These are phyloP conservation scores for Takifugu bimaculatus DNA, from an alignment of 2,113 vertebrate species.

Conservation along the genomic window DNA sequence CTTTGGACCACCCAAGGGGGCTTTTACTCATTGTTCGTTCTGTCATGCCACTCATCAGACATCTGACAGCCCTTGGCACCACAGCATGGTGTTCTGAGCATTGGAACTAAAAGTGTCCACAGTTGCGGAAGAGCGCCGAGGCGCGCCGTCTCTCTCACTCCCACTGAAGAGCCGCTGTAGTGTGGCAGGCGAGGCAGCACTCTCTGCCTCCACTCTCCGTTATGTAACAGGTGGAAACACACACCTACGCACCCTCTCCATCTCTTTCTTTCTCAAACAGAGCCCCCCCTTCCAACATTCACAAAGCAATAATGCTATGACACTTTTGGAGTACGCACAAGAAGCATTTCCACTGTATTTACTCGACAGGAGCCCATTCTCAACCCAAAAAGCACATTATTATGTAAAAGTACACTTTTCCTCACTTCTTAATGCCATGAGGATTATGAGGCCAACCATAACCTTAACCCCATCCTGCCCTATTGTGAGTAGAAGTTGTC, in stretches of 20 bases:
- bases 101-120: conserved; percentile 6
- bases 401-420: no score
- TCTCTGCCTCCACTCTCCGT: conserved; percentile 58
- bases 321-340: conserved; percentile 2
- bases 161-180: conserved; percentile 48
- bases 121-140: conserved; percentile 28
- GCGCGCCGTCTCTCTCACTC: conserved; percentile 52
- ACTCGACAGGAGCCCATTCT: conserved; percentile 15
- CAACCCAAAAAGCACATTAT: neutral
- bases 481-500: no score
- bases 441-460: no score
- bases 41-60: conserved; percentile 17
- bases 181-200: conserved; percentile 54
- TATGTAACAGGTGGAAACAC: conserved; percentile 70
- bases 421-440: no score
- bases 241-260: conserved; percentile 3
- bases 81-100: conserved; percentile 16
- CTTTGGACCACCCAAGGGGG: conserved; percentile 1
- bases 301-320: conserved; percentile 4
- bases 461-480: no score
- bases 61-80: neutral
- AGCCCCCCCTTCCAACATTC: no score
- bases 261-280: conserved; percentile 2
- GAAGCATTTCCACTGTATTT: conserved; percentile 6
- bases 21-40: conserved; percentile 9